Percentiles rank a stretch among this genome's conserved stretches.
These are phyloP conservation scores for Adineta ricciae DNA, from an alignment of 2,888 invertebrate genomes.

Conservation along the genomic window DNA sequence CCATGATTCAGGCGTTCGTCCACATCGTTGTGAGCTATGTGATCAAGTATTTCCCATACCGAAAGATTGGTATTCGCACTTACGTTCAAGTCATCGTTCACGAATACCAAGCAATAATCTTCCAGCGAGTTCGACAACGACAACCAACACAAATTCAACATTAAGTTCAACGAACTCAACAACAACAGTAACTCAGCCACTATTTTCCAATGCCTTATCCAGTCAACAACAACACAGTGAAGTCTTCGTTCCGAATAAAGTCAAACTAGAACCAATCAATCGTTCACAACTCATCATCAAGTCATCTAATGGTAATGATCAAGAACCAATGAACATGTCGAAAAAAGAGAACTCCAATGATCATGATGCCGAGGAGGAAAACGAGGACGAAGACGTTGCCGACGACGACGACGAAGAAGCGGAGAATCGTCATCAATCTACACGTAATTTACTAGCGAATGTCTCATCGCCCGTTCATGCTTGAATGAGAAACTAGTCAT, in stretches of 20 bases:
- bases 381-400: background rate
- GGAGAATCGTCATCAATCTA: conserved; percentile 14
- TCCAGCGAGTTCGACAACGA: background rate
- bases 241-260: conserved; percentile 17
- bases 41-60: conserved; percentile 8
- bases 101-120: background rate
- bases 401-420: background rate
- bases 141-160: background rate
- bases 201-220: background rate
- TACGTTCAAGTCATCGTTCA: conserved; percentile 21
- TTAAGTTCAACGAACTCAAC: background rate
- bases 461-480: background rate
- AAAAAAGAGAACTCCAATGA: background rate
- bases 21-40: conserved; percentile 23
- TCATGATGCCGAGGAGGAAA: background rate
- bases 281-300: background rate
- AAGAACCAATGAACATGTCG: background rate
- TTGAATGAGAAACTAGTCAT: background rate
- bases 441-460: background rate
- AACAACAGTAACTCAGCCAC: conserved; percentile 18
- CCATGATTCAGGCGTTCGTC: conserved; percentile 4
- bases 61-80: conserved; percentile 22
- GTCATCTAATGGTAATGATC: background rate
- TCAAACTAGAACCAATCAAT: conserved; percentile 19
- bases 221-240: background rate